A percentile compares a stretch with the other conserved stretches of the same genome.
Evolutionary conservation across 1,140 invertebrate genomes (phyloP).

Genomic region (Aphelenchoides fujianensis): DNA sequence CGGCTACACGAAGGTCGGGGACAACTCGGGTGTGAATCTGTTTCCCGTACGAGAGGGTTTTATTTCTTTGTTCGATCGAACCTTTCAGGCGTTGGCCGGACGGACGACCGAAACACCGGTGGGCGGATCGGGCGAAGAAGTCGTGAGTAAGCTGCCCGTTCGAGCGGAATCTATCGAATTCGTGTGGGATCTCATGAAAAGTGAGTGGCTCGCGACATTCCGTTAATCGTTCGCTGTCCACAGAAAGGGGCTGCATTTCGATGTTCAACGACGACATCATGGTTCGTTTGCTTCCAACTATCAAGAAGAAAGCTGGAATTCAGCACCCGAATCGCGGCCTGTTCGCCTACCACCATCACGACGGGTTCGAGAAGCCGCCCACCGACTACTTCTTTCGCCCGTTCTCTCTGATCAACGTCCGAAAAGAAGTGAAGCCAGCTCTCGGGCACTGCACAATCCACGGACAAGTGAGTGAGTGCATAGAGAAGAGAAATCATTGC

Average conservation of each 20-base stretch:
- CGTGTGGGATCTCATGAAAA: conserved; percentile 35
- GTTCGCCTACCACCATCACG: conserved; percentile 44
- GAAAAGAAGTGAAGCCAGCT: conserved; percentile 17
- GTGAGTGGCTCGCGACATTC: background rate
- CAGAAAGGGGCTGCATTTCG: conserved; percentile 41
- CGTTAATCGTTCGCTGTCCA: conserved; percentile 7
- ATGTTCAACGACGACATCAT: conserved; percentile 54
- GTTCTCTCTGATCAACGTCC: conserved; percentile 32
- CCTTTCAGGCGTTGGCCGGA: conserved; percentile 25
- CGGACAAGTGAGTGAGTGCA: conserved; percentile 28
- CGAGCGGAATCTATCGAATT: conserved; percentile 27
- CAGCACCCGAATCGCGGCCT: too few relatives aligned
- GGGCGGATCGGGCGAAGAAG: conserved; percentile 27
- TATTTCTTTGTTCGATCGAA: background rate
- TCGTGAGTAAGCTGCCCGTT: conserved; percentile 20
- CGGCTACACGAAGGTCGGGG: conserved; percentile 53
- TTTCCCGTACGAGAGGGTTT: conserved; percentile 38
- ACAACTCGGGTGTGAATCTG: conserved; percentile 54
- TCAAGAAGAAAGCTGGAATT: too few relatives aligned
- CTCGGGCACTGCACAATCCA: conserved; percentile 27
- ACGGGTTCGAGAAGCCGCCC: conserved; percentile 41
- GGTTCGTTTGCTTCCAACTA: too few relatives aligned
- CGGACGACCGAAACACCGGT: conserved; percentile 21
- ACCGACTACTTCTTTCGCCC: conserved; percentile 53
- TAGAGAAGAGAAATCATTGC: conserved; percentile 1